Base-by-base conservation (phyloP, 2,113 vertebrate species). In the Pomatorhinus ruficollis region DNA sequence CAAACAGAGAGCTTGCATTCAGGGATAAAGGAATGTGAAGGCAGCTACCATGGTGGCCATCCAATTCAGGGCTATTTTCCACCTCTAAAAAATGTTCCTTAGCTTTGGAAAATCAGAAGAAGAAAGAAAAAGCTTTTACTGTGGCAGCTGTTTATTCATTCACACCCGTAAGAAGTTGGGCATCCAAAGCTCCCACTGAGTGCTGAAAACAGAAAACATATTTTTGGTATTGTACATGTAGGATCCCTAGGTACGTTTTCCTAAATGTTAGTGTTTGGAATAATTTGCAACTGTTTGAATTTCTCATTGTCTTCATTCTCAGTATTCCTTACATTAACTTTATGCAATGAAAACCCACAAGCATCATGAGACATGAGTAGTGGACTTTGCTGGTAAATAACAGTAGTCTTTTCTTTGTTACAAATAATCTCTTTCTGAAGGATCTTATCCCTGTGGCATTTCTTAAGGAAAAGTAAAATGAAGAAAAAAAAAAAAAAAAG, bases 401-500 rank as follows among this genome's bases (percentile, higher is more conserved):
- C 15, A 71, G 17, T 17, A 74, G 13, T 39, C 16, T 60, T 93
- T 45, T 68, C 9, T 33, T 19, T 44, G n/a, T 53, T 61, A n/a
- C 2, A 6, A 44, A 65, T 69, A 4, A 30, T 64, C 61, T 89
- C 21, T 52, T 23, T 93, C 30, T 49, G 57, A 71, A 94, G 79
- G 60, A 78, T 18, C 30, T 82, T 47, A 59, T 14, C 39, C 44
- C 30, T 53, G 24, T 25, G 21, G 56, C 47, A 24, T 84, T 63
- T 18, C 31, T 65, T 66, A 83, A 78, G 20, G 12, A 25, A 23
- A 35, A 57, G 30, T 21, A 40, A 53, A 42, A 61, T 14, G 2
- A 66, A 56, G 5, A 1, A 3, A 6, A 12, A 35, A 14, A 21
- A 6, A 5, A 8, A 8, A 8, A 17, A 5, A 21, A 20, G 0